phyloP scores from a whole-genome alignment of 35 echinoderm and acorn worm species.

The Anneissia japonica region DNA sequence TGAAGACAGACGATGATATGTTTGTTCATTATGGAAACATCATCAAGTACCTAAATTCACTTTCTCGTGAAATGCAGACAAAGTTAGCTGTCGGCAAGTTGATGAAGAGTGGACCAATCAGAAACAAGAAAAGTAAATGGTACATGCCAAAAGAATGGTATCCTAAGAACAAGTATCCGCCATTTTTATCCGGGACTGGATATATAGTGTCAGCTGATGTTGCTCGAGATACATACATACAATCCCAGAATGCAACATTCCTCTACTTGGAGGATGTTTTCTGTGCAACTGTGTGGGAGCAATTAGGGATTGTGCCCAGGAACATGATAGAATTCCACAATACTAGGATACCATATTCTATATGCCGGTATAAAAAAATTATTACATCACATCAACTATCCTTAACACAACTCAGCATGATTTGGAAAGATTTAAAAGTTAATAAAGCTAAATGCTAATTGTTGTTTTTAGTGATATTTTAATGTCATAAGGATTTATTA shows the following conservation, averaged over 20 bases:
- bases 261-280: constrained; percentile 91
- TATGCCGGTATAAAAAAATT: constrained; percentile 69
- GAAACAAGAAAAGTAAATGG: constrained; percentile 59
- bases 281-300: constrained; percentile 59
- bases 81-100: constrained; percentile 33
- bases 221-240: constrained; percentile 48
- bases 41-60: constrained; percentile 19
- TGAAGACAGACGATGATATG: constrained; percentile 93
- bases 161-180: constrained; percentile 37
- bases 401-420: constrained; percentile 53
- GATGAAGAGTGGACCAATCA: not conserved
- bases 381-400: constrained; percentile 89
- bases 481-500: too few relatives aligned
- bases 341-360: constrained; percentile 68
- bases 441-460: constrained; percentile 36
- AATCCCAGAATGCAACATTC: constrained; percentile 60
- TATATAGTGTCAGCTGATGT: constrained; percentile 72
- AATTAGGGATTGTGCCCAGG: constrained; percentile 55
- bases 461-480: too few relatives aligned
- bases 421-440: constrained; percentile 78
- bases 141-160: constrained; percentile 47
- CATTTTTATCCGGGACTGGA: constrained; percentile 52
- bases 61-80: constrained; percentile 6
- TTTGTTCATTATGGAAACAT: constrained; percentile 44
- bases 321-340: constrained; percentile 86